phyloP scores from a whole-genome alignment of 2,888 invertebrate species.

The Coelopa pilipes region DNA sequence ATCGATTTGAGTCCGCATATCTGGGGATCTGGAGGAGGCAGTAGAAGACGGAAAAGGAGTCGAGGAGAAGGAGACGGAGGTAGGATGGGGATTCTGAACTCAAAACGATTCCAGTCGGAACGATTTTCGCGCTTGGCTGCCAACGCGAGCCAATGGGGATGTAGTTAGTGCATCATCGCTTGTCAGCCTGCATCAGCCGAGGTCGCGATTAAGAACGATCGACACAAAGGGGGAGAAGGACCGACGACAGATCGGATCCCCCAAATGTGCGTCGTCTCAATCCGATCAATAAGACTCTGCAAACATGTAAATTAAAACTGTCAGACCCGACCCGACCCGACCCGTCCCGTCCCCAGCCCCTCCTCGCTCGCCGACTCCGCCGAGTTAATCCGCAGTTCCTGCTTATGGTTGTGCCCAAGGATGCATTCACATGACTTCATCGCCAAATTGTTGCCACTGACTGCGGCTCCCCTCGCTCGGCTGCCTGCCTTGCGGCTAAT shows the following conservation, averaged over 20 bases:
- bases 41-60: too few species aligned
- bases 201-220: too few species aligned
- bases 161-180: constrained; percentile 19
- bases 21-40: too few species aligned
- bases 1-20: too few species aligned
- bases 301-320: constrained; percentile 24
- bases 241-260: not conserved
- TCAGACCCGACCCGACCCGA: too few species aligned
- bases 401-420: constrained; percentile 15
- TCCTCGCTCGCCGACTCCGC: not conserved
- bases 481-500: not conserved
- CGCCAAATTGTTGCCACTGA: not conserved
- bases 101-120: constrained; percentile 17
- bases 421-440: constrained; percentile 25
- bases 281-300: constrained; percentile 20
- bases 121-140: constrained; percentile 8
- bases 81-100: not conserved
- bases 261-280: constrained; percentile 7
- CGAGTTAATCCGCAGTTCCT: constrained; percentile 30
- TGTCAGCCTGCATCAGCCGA: not conserved
- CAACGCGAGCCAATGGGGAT: not conserved
- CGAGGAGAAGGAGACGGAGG: too few species aligned
- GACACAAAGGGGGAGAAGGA: too few species aligned
- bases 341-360: too few species aligned
- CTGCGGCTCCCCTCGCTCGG: not conserved